Conservation (phyloP, 2,797 vertebrate species). For the Pipistrellus nathusii region DNA sequence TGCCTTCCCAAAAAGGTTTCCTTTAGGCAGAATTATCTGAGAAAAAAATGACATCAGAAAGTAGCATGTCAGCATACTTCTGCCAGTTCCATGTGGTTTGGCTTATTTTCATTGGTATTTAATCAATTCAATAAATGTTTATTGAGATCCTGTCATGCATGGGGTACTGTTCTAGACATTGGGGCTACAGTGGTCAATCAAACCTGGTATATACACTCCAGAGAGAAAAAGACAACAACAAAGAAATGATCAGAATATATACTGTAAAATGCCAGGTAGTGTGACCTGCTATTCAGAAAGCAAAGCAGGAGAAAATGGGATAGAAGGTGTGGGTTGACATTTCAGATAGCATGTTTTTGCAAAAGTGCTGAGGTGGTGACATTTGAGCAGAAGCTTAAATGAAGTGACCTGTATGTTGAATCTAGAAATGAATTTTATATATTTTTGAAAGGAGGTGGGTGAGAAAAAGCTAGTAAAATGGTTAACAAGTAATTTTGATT, state of each 20-base stretch:
- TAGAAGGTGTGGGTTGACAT: background rate
- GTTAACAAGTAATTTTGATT: background rate
- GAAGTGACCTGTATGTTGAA: background rate
- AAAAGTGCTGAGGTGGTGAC: background rate
- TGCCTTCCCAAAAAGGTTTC: constrained; percentile 19
- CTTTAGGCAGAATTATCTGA: constrained; percentile 47
- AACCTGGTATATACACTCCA: background rate
- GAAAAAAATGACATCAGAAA: constrained; percentile 67
- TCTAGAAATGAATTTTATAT: background rate
- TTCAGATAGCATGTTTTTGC: background rate
- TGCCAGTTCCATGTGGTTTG: background rate
- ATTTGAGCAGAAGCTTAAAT: constrained; percentile 24
- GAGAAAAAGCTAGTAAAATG: background rate
- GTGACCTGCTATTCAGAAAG: background rate
- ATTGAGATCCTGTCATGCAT: background rate
- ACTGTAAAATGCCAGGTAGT: background rate
- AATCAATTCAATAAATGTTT: constrained; percentile 59
- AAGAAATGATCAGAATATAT: background rate
- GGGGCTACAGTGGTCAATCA: background rate
- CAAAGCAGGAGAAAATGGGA: background rate
- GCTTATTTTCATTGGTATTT: constrained; percentile 66
- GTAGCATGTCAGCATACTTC: background rate
- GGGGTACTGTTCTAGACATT: background rate
- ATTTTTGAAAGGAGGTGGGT: background rate
- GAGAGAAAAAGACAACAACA: background rate